Percentiles rank a stretch among this genome's conserved stretches.
Conservation (phyloP, 2,888 invertebrate species). For the Pseudanteris insignis region DNA sequence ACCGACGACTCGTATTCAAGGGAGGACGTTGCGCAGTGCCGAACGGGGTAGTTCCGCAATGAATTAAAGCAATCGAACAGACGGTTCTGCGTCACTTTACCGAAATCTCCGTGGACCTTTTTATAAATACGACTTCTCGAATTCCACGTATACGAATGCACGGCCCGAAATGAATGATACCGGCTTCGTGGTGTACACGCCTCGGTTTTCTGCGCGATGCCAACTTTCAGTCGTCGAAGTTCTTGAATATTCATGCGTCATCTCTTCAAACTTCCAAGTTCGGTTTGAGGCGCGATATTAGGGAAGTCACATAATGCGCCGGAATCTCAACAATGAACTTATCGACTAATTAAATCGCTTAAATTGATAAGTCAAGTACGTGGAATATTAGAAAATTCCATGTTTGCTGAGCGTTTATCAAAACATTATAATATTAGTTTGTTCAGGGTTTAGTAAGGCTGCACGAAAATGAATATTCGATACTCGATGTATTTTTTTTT, state of each 20-base stretch:
- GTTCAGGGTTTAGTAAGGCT: not conserved
- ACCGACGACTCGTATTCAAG: too few species aligned
- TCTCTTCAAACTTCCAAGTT: constrained; percentile 45
- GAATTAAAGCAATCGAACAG: constrained; percentile 13
- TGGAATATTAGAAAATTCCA: constrained; percentile 37
- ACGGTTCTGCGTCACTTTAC: constrained; percentile 9
- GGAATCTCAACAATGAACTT: constrained; percentile 44
- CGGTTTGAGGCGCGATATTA: constrained; percentile 39
- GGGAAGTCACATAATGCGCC: constrained; percentile 38
- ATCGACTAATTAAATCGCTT: constrained; percentile 39
- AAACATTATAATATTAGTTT: not conserved
- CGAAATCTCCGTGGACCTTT: constrained; percentile 22
- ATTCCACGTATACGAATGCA: constrained; percentile 17
- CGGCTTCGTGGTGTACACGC: constrained; percentile 30
- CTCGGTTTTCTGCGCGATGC: constrained; percentile 37
- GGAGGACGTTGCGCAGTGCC: too few species aligned
- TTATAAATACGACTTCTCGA: constrained; percentile 18
- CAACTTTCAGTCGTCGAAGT: constrained; percentile 39
- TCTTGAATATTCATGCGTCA: constrained; percentile 48
- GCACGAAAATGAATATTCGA: too few species aligned
- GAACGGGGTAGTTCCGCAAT: too few species aligned
- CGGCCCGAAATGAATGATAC: constrained; percentile 19
- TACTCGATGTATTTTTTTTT: too few species aligned
- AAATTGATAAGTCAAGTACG: constrained; percentile 33
- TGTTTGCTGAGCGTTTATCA: constrained; percentile 26